phyloP scores from a whole-genome alignment of 2,797 vertebrate genomes.

The Hypotaenidia okinawae region DNA sequence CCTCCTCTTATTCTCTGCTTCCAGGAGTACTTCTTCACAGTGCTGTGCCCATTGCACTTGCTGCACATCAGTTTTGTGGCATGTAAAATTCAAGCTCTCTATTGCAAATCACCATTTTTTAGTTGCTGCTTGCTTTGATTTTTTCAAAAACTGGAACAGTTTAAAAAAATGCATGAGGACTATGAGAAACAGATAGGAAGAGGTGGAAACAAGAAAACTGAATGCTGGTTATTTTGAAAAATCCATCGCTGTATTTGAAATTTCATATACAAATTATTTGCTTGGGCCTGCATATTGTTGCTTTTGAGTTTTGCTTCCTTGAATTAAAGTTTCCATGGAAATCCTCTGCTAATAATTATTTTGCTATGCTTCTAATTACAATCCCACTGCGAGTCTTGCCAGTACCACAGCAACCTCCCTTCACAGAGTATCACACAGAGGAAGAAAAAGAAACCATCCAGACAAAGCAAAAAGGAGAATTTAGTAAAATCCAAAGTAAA shows the following conservation, averaged over 20 bases:
- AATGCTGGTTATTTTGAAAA: background rate
- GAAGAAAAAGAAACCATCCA: conserved; percentile 13
- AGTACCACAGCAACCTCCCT: conserved; percentile 37
- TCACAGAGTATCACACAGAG: background rate
- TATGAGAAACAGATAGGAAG: background rate
- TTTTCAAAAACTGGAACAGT: background rate
- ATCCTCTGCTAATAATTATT: conserved; percentile 72
- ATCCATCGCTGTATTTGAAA: conserved; percentile 1
- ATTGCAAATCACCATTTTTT: background rate
- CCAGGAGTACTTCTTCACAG: background rate
- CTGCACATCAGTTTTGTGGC: background rate
- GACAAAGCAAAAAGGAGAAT: background rate
- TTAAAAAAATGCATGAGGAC: background rate
- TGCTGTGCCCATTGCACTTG: background rate
- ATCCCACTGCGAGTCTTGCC: conserved; percentile 42
- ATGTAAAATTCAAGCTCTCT: background rate
- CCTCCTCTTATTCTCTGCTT: background rate
- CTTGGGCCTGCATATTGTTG: conserved; percentile 18
- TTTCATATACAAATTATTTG: conserved; percentile 35
- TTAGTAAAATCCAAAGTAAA: background rate
- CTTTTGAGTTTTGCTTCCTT: conserved; percentile 30
- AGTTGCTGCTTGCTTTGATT: background rate
- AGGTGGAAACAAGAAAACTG: background rate
- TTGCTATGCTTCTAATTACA: conserved; percentile 70
- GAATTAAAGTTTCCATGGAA: conserved; percentile 65